A percentile compares a stretch with the other conserved stretches of the same genome.
These are phyloP conservation scores for Euproctis similis DNA, from an alignment of 2,888 invertebrate species.

Conservation along the genomic window DNA sequence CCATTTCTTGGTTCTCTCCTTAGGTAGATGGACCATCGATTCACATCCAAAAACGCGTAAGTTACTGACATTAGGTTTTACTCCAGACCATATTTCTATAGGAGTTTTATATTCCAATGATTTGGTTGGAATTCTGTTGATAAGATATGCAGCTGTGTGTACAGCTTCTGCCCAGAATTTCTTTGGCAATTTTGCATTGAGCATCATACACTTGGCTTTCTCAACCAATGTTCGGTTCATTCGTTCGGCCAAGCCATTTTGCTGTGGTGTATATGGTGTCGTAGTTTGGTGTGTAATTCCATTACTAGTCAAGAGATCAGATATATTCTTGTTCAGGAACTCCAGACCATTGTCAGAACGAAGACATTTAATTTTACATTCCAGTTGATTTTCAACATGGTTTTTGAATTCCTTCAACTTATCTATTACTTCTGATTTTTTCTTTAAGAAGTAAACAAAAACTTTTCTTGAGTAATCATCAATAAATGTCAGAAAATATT, in stretches of 20 bases:
- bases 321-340: not conserved
- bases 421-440: not conserved
- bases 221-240: not conserved
- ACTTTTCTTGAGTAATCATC: slow-evolving; percentile 3
- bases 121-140: too few relatives aligned
- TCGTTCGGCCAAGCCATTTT: too few relatives aligned
- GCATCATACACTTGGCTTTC: not conserved
- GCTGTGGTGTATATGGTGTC: not conserved
- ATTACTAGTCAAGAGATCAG: not conserved
- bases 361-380: not conserved
- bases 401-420: too few relatives aligned
- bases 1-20: too few relatives aligned
- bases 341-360: slow-evolving; percentile 1
- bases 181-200: not conserved
- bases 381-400: not conserved
- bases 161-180: too few relatives aligned
- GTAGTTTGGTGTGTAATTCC: too few relatives aligned
- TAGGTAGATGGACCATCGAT: too few relatives aligned
- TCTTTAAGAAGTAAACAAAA: slow-evolving; percentile 1
- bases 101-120: not conserved
- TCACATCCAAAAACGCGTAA: too few relatives aligned
- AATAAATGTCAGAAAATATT: slow-evolving; percentile 1
- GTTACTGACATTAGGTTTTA: not conserved
- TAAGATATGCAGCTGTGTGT: too few relatives aligned
- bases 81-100: too few relatives aligned